Conservation (phyloP, 2,888 invertebrate species). For the Ennomos fuscantarius region DNA sequence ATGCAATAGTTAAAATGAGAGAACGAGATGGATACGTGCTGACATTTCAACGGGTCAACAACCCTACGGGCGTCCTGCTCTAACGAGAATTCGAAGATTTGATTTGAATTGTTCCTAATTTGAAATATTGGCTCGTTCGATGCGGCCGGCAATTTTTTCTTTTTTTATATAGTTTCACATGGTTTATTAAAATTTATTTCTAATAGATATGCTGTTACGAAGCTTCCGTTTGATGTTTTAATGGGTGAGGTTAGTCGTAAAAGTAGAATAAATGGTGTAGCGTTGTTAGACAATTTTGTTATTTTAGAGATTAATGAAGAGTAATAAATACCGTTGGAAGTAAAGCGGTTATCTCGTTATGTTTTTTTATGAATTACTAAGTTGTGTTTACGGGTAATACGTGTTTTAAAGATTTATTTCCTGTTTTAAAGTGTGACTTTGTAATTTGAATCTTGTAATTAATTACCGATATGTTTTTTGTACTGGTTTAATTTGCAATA, state of each 20-base stretch:
- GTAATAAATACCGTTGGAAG: slow-evolving; percentile 44
- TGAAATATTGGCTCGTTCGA: slow-evolving; percentile 76
- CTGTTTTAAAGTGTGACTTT: slow-evolving; percentile 1
- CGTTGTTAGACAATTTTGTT: slow-evolving; percentile 62
- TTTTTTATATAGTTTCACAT: slow-evolving; percentile 59
- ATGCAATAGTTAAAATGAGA: slow-evolving; percentile 53
- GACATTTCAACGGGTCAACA: slow-evolving; percentile 85
- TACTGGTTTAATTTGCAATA: too few relatives aligned
- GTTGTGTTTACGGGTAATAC: slow-evolving; percentile 24
- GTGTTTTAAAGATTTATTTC: slow-evolving; percentile 20
- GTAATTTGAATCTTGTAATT: too few relatives aligned
- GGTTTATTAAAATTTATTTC: slow-evolving; percentile 74
- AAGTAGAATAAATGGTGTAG: slow-evolving; percentile 65
- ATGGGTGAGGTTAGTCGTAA: slow-evolving; percentile 63
- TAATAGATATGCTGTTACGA: slow-evolving; percentile 59
- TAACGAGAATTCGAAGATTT: slow-evolving; percentile 84
- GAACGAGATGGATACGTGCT: slow-evolving; percentile 74
- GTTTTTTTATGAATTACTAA: slow-evolving; percentile 31
- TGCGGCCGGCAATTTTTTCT: slow-evolving; percentile 64
- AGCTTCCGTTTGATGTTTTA: slow-evolving; percentile 79
- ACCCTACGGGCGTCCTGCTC: slow-evolving; percentile 83
- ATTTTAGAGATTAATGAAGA: slow-evolving; percentile 65
- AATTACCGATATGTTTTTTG: too few relatives aligned
- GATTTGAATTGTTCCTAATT: slow-evolving; percentile 85
- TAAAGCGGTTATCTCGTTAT: slow-evolving; percentile 35